Conservation (phyloP, 2,113 vertebrate genomes). For the Pomatorhinus ruficollis region DNA sequence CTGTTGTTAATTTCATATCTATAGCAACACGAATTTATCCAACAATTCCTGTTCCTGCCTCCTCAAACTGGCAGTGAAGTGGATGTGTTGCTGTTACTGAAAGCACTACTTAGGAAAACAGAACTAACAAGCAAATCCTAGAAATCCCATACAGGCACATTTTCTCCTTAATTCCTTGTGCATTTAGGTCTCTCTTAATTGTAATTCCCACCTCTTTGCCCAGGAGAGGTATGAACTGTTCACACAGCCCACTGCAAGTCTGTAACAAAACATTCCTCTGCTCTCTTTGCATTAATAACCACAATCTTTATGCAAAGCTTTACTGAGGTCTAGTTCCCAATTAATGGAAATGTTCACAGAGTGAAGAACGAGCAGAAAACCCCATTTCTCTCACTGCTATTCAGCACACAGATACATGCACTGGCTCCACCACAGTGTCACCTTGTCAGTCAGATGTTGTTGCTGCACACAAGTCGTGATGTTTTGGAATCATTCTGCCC, state of each 20-base stretch:
- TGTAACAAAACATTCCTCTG: not conserved
- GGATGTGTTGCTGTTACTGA: not conserved
- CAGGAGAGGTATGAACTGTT: not conserved
- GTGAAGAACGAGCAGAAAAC: not conserved
- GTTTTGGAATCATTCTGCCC: not conserved
- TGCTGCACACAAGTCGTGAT: not conserved
- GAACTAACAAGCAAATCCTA: not conserved
- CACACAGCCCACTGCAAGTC: not conserved
- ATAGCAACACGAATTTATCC: not conserved
- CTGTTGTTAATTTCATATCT: too few species aligned
- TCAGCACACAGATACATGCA: not conserved
- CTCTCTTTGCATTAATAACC: not conserved
- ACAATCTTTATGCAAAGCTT: not conserved
- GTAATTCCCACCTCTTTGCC: not conserved
- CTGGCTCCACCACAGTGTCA: not conserved
- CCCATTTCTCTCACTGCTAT: not conserved
- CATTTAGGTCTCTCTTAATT: not conserved
- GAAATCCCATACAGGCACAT: accelerated
- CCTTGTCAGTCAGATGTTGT: not conserved
- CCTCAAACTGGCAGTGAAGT: not conserved
- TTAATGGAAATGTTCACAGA: not conserved
- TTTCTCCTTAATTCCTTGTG: not conserved
- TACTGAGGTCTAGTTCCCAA: not conserved
- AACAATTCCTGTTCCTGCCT: not conserved
- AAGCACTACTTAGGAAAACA: not conserved